Conservation (phyloP, 2,888 invertebrate species). For the Leptopilina syphax region DNA sequence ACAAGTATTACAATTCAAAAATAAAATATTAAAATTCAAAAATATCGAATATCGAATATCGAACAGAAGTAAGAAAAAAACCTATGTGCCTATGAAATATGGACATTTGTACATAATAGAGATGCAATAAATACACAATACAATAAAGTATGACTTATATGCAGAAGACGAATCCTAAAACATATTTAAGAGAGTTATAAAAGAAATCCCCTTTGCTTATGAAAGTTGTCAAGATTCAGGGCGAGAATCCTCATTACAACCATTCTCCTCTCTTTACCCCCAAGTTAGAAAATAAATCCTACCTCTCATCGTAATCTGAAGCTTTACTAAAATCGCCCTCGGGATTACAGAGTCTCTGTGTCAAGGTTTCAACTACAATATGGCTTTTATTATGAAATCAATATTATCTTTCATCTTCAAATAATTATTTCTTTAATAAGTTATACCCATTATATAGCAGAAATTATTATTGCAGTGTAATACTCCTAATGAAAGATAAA, state of each 20-base stretch:
- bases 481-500: no score
- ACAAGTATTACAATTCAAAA: no score
- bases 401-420: background rate
- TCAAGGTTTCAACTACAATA: constrained; percentile 20
- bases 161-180: background rate
- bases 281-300: constrained; percentile 42
- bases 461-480: no score
- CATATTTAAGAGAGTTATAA: background rate
- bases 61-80: no score
- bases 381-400: constrained; percentile 26
- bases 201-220: background rate
- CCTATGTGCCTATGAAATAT: no score
- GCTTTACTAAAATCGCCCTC: constrained; percentile 24
- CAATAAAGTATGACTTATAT: no score
- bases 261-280: constrained; percentile 1
- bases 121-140: no score
- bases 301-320: constrained; percentile 21
- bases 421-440: background rate
- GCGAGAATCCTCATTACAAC: constrained; percentile 29
- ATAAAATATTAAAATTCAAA: no score
- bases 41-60: no score
- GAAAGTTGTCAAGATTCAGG: constrained; percentile 20
- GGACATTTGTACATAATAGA: no score
- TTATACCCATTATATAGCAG: no score
- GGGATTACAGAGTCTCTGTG: constrained; percentile 12